phyloP scores from a whole-genome alignment of 2,888 invertebrate genomes.

The Dynastes grantii region DNA sequence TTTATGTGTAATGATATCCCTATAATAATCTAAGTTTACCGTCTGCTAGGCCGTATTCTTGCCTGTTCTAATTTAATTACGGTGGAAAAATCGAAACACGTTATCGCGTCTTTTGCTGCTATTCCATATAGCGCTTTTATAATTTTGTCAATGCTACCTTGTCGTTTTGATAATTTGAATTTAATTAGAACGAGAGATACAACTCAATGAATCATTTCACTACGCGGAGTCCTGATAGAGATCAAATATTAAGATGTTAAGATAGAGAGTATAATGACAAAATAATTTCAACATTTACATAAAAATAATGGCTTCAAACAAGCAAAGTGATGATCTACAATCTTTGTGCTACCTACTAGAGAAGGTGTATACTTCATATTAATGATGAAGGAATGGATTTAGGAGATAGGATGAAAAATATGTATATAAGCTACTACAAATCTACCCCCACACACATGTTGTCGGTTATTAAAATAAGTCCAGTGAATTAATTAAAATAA shows the following conservation, averaged over 20 bases:
- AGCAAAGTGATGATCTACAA: background rate
- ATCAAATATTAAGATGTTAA: background rate
- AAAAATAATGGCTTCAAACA: background rate
- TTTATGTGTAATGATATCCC: slow-evolving; percentile 67
- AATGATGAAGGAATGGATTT: background rate
- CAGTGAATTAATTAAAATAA: slow-evolving; percentile 38
- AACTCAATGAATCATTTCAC: background rate
- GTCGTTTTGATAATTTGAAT: slow-evolving; percentile 16
- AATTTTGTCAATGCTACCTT: slow-evolving; percentile 6
- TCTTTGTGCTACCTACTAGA: too few relatives aligned
- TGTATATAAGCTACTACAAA: background rate
- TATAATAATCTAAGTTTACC: slow-evolving; percentile 63
- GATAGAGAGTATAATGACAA: slow-evolving; percentile 12
- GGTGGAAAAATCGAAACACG: slow-evolving; percentile 21
- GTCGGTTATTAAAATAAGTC: slow-evolving; percentile 6
- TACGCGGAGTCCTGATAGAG: background rate
- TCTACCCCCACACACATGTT: slow-evolving; percentile 5
- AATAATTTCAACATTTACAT: slow-evolving; percentile 18
- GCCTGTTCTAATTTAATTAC: slow-evolving; percentile 48
- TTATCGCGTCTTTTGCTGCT: background rate
- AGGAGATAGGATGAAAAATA: background rate
- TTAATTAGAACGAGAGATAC: slow-evolving; percentile 2
- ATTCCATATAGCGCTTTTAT: background rate
- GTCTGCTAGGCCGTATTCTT: slow-evolving; percentile 57
- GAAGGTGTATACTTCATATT: too few relatives aligned